A percentile compares a stretch with the other conserved stretches of the same genome.
Evolutionary conservation across 2,113 vertebrate species (phyloP).

Genomic region (Ibidorhyncha struthersii): DNA sequence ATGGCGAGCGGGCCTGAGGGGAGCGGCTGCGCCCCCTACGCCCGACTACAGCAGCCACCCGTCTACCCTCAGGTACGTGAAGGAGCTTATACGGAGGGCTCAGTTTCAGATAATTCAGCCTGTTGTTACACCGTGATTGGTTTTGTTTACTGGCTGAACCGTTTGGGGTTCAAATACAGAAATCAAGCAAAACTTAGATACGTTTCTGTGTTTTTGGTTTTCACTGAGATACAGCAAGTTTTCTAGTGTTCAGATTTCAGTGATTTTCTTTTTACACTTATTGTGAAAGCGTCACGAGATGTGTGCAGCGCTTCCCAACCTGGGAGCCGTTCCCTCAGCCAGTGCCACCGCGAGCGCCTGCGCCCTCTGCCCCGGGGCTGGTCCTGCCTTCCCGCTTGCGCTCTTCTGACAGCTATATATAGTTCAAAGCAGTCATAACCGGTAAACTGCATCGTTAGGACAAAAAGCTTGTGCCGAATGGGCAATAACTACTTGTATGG

Average conservation of each 20-base stretch:
- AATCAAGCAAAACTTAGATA: not conserved
- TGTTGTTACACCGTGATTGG: not conserved
- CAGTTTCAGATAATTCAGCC: no score
- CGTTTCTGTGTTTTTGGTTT: not conserved
- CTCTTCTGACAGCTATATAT: rapidly evolving
- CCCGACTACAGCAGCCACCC: not conserved
- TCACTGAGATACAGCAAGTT: not conserved
- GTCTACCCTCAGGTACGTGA: rapidly evolving
- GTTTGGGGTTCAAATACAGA: not conserved
- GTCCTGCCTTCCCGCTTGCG: no score
- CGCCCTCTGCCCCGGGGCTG: not conserved
- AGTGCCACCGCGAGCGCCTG: rapidly evolving
- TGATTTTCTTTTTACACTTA: not conserved
- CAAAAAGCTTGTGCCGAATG: not conserved
- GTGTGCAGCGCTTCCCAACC: rapidly evolving
- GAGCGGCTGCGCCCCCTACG: rapidly evolving
- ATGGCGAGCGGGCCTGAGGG: rapidly evolving
- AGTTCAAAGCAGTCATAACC: not conserved
- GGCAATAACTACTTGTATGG: not conserved
- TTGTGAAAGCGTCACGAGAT: not conserved
- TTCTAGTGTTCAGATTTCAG: no score
- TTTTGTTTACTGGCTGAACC: no score
- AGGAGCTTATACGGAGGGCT: rapidly evolving
- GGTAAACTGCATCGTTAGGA: not conserved
- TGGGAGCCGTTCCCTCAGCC: not conserved